Percentiles rank a stretch among this genome's conserved stretches.
These are phyloP conservation scores for Neotoma lepida DNA, from an alignment of 2,113 vertebrate species.

Conservation along the genomic window DNA sequence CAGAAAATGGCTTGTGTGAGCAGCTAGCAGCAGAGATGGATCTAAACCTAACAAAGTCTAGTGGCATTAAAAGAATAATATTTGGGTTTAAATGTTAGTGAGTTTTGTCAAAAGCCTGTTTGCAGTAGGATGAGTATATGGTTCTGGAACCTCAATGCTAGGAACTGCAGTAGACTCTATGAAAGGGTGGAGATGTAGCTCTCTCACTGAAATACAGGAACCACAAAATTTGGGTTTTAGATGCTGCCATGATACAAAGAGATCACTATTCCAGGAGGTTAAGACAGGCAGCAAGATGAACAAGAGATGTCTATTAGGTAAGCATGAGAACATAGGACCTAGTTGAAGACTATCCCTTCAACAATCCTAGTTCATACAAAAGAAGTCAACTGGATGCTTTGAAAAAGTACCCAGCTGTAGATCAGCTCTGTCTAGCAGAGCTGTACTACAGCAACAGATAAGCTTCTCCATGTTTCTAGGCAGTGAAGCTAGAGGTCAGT, in stretches of 20 bases:
- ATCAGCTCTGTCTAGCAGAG: constrained; percentile 52
- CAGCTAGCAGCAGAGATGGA: constrained; percentile 28
- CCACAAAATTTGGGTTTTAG: constrained; percentile 11
- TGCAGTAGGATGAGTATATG: neutral
- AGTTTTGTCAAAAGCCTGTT: neutral
- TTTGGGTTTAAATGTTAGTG: constrained; percentile 14
- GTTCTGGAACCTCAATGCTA: neutral
- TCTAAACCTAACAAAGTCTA: constrained; percentile 6
- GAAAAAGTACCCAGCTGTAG: constrained; percentile 27
- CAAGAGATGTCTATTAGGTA: constrained; percentile 4
- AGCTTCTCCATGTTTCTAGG: constrained; percentile 8
- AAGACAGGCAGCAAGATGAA: constrained; percentile 28
- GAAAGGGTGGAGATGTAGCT: neutral
- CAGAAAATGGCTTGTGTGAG: constrained; percentile 21
- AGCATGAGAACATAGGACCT: neutral
- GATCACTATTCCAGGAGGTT: constrained; percentile 2
- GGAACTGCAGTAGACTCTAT: neutral
- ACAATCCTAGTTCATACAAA: constrained; percentile 44
- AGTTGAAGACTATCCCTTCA: constrained; percentile 43
- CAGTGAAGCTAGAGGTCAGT: constrained; percentile 35
- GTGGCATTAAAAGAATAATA: constrained; percentile 5
- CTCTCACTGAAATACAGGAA: neutral
- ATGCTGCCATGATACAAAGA: neutral
- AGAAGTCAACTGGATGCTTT: constrained; percentile 38
- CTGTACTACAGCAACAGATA: constrained; percentile 42